Conservation (phyloP, 37 sponge, comb jelly and placozoan genomes). For the Agelas oroides region DNA sequence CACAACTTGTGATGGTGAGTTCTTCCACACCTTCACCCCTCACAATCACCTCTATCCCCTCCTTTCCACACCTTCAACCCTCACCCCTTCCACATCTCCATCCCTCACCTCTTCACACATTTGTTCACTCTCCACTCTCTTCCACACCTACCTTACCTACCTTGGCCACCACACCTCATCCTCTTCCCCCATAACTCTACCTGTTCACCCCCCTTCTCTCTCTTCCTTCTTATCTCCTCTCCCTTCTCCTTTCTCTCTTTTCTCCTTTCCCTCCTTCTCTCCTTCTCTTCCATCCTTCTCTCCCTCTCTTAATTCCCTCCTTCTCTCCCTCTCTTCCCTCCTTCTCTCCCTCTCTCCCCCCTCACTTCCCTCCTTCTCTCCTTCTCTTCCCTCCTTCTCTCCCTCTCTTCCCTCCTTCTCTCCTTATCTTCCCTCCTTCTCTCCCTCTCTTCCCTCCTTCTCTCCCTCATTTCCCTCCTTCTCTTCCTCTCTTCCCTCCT, state of each 20-base stretch:
- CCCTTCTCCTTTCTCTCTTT: not conserved
- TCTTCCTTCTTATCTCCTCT: not conserved
- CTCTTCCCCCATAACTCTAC: not conserved
- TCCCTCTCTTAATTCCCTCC: constrained; percentile 13
- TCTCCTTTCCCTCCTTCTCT: not conserved
- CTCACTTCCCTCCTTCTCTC: not conserved
- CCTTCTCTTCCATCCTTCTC: not conserved
- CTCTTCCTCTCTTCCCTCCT: not conserved
- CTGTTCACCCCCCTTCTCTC: not conserved
- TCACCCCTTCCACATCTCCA: not conserved
- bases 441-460: no score
- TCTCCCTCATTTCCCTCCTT: not conserved
- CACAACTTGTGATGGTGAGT: constrained; percentile 88
- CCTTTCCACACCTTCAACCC: not conserved
- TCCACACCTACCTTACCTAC: not conserved
- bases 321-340: not conserved
- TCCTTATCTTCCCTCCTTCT: no score
- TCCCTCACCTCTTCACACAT: not conserved
- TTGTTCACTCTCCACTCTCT: not conserved
- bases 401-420: constrained; percentile 2
- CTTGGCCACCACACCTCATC: no score
- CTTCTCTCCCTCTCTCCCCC: not conserved
- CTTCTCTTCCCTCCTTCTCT: not conserved
- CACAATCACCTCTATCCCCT: constrained; percentile 3
- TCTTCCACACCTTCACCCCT: not conserved